Evolutionary conservation across 2,113 vertebrate species (phyloP).

Genomic region (Mungos mungo): DNA sequence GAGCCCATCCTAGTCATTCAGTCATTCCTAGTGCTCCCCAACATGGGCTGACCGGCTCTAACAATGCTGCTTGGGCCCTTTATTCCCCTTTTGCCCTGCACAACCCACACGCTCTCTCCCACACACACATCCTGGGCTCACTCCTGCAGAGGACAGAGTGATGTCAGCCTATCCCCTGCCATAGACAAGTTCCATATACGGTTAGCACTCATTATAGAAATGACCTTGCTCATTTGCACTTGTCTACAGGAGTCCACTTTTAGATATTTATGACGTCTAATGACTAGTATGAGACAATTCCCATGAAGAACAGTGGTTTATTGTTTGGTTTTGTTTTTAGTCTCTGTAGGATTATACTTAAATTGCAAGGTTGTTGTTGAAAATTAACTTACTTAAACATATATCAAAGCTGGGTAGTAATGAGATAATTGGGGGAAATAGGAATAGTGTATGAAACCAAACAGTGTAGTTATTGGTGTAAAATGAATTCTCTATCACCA

Average conservation of each 20-base stretch:
- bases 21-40: not conserved
- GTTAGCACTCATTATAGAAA: not conserved
- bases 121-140: not conserved
- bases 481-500: not conserved
- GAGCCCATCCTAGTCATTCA: not conserved
- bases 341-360: not conserved
- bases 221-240: not conserved
- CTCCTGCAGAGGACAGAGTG: not conserved
- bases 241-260: not conserved
- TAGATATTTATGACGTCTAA: not conserved
- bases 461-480: not conserved
- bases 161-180: not conserved
- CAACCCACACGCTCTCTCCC: not conserved
- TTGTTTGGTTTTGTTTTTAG: slow-evolving; percentile 3
- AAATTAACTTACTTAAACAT: slow-evolving; percentile 50
- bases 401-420: not conserved
- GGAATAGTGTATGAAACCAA: not conserved
- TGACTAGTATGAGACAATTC: not conserved
- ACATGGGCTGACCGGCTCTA: not conserved
- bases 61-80: not conserved
- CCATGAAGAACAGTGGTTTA: not conserved
- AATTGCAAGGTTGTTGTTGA: not conserved
- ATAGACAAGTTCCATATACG: not conserved
- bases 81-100: not conserved
- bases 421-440: not conserved